Conservation (phyloP, 2,113 vertebrate species). For the Antennarius striatus region DNA sequence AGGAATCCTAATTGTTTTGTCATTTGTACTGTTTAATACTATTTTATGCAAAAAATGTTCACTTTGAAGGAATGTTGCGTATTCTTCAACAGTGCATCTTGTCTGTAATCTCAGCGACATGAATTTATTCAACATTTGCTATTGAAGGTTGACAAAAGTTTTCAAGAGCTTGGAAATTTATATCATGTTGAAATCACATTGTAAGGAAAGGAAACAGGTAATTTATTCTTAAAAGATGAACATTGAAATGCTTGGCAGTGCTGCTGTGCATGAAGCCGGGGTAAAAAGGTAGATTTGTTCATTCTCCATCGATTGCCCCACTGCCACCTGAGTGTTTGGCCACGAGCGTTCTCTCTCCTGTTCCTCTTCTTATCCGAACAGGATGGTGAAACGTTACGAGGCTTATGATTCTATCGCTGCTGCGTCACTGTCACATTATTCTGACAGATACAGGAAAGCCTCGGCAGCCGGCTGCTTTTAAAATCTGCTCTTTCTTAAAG, state of each 20-base stretch:
- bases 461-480: conserved; percentile 58
- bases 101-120: neutral
- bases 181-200: neutral
- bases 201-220: neutral
- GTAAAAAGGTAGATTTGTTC: conserved; percentile 30
- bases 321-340: conserved; percentile 31
- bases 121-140: neutral
- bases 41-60: neutral
- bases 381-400: conserved; percentile 59
- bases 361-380: conserved; percentile 46
- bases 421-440: conserved; percentile 74
- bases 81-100: neutral
- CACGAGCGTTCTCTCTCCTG: conserved; percentile 30
- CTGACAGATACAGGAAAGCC: conserved; percentile 66
- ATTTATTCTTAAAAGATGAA: no score
- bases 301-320: conserved; percentile 28
- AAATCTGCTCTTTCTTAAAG: conserved; percentile 66
- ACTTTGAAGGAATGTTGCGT: neutral
- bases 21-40: neutral
- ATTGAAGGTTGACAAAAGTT: conserved; percentile 29
- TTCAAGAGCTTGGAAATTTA: neutral
- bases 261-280: conserved; percentile 6
- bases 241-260: no score
- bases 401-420: conserved; percentile 66
- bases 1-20: no score